Evolutionary conservation across 2,888 invertebrate species (phyloP).

Genomic region (Stenoptilia bipunctidactyla): DNA sequence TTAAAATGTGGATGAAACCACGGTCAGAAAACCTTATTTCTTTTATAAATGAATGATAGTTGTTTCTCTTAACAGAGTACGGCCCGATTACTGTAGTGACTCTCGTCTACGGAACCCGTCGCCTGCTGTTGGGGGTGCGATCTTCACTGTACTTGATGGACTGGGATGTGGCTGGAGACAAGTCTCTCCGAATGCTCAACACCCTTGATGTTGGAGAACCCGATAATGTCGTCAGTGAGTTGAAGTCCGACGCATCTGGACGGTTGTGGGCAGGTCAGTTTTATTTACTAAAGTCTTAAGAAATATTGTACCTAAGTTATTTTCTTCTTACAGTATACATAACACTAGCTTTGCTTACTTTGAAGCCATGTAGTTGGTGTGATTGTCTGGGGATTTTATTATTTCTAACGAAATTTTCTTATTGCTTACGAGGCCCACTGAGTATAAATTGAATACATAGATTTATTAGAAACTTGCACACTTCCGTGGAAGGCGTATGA

Average conservation of each 20-base stretch:
- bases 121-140: constrained; percentile 54
- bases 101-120: constrained; percentile 39
- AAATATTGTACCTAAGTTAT: not conserved
- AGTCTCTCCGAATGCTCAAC: constrained; percentile 34
- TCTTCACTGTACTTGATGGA: constrained; percentile 51
- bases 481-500: too few species aligned
- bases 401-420: too few species aligned
- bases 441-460: too few species aligned
- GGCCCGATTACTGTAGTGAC: constrained; percentile 64
- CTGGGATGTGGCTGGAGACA: constrained; percentile 50
- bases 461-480: too few species aligned
- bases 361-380: too few species aligned
- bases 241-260: constrained; percentile 74
- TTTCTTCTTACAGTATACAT: too few species aligned
- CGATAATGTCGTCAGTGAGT: constrained; percentile 74
- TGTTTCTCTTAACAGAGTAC: constrained; percentile 46
- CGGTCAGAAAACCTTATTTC: too few species aligned
- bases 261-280: constrained; percentile 73
- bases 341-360: too few species aligned
- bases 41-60: too few species aligned
- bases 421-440: too few species aligned
- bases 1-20: too few species aligned
- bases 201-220: constrained; percentile 40
- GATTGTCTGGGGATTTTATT: too few species aligned
- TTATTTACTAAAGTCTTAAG: not conserved